Conservation (phyloP, 2,797 vertebrate species). For the Chaenodraco wilsoni region DNA sequence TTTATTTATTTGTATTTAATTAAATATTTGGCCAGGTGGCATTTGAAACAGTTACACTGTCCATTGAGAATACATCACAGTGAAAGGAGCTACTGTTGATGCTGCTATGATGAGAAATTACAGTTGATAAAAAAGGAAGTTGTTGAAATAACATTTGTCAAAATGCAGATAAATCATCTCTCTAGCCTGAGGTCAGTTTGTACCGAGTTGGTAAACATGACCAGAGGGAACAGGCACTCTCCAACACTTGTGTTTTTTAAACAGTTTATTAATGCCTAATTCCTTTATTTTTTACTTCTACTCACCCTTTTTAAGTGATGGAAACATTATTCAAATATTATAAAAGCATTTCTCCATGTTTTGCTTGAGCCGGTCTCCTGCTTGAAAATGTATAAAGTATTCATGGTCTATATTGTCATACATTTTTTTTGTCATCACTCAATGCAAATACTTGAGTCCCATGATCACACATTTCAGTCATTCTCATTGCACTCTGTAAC, state of each 20-base stretch:
- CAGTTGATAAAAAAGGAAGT: neutral
- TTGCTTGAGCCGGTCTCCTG: neutral
- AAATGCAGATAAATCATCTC: conserved; percentile 12
- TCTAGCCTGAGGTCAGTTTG: conserved; percentile 44
- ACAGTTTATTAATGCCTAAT: neutral
- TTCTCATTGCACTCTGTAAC: conserved; percentile 56
- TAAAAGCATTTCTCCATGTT: neutral
- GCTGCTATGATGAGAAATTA: neutral
- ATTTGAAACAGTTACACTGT: neutral
- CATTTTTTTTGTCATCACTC: neutral
- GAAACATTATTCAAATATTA: neutral
- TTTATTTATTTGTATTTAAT: too few species aligned
- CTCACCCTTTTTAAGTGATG: neutral
- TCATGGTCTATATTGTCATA: rapidly evolving
- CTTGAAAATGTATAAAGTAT: neutral
- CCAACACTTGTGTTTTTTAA: conserved; percentile 5
- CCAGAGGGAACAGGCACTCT: conserved; percentile 25
- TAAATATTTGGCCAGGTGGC: too few species aligned
- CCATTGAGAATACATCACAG: neutral
- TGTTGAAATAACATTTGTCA: neutral
- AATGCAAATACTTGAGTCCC: conserved; percentile 34
- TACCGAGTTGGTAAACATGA: conserved; percentile 31
- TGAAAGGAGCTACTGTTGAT: neutral
- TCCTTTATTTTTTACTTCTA: neutral
- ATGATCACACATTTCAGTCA: conserved; percentile 71